Percentiles rank a stretch among this genome's conserved stretches.
These are phyloP conservation scores for Cyprinodon brontotheroides DNA, from an alignment of 2,113 vertebrate species.

Conservation along the genomic window DNA sequence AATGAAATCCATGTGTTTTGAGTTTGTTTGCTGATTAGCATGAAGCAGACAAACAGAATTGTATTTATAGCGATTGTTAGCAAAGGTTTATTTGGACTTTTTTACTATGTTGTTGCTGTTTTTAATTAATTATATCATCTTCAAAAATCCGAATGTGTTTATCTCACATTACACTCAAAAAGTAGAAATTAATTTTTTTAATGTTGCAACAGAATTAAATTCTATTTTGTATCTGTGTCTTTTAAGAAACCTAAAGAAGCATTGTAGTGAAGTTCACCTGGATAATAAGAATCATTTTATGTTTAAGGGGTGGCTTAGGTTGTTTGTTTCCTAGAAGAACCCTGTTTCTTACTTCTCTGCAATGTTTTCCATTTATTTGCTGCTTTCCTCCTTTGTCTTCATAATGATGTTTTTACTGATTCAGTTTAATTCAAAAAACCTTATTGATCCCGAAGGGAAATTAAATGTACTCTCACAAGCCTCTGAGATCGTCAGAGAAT, in stretches of 20 bases:
- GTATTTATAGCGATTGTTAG: conserved; percentile 23
- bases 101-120: not conserved
- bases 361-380: not conserved
- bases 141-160: conserved; percentile 5
- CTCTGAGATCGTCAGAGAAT: not conserved
- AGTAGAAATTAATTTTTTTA: not conserved
- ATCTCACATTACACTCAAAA: conserved; percentile 1
- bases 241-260: not conserved
- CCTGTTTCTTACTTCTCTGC: not conserved
- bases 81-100: not conserved
- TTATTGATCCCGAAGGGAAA: no score
- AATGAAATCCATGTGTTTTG: conserved; percentile 62
- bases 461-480: not conserved
- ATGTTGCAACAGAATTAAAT: not conserved
- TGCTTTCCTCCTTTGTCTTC: not conserved
- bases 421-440: no score
- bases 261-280: no score
- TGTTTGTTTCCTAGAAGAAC: no score
- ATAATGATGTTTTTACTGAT: not conserved
- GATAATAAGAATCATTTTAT: no score
- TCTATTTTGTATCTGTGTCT: not conserved
- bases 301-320: no score
- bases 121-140: conserved; percentile 8
- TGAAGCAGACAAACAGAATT: conserved; percentile 24
- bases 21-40: conserved; percentile 50